These are phyloP conservation scores for Colletes collaris DNA, from an alignment of 2,888 invertebrate species.

Conservation along the genomic window DNA sequence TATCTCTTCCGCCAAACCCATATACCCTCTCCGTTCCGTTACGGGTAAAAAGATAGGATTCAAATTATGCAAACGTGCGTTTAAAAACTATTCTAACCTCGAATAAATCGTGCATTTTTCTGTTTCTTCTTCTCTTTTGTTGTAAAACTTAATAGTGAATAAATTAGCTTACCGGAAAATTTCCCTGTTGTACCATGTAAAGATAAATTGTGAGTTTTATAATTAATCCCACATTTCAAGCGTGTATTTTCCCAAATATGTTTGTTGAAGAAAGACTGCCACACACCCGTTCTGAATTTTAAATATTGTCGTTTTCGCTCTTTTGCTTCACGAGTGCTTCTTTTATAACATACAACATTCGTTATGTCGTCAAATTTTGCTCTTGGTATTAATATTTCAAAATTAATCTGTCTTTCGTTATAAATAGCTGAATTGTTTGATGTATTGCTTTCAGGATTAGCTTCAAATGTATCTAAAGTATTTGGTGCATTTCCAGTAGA, in stretches of 20 bases:
- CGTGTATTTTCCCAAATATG: constrained; percentile 1
- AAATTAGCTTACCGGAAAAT: background rate
- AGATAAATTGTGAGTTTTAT: background rate
- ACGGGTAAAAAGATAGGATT: constrained; percentile 1
- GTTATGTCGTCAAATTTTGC: background rate
- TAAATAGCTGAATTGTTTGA: background rate
- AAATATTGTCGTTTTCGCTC: background rate
- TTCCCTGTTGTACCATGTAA: background rate
- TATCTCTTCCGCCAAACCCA: background rate
- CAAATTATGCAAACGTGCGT: background rate
- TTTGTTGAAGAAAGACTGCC: background rate
- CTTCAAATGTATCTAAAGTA: background rate
- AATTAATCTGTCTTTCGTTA: background rate
- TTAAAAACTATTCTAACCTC: background rate
- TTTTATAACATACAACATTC: background rate
- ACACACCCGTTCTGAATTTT: background rate
- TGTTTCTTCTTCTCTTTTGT: background rate
- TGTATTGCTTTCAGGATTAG: background rate
- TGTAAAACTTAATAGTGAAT: background rate
- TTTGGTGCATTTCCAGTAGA: background rate
- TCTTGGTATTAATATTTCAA: background rate
- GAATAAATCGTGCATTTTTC: constrained; percentile 2
- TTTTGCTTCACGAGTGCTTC: background rate
- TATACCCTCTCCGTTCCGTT: background rate
- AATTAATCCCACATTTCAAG: background rate